These are phyloP conservation scores for Luperina testacea DNA, from an alignment of 2,888 invertebrate genomes.

Conservation along the genomic window DNA sequence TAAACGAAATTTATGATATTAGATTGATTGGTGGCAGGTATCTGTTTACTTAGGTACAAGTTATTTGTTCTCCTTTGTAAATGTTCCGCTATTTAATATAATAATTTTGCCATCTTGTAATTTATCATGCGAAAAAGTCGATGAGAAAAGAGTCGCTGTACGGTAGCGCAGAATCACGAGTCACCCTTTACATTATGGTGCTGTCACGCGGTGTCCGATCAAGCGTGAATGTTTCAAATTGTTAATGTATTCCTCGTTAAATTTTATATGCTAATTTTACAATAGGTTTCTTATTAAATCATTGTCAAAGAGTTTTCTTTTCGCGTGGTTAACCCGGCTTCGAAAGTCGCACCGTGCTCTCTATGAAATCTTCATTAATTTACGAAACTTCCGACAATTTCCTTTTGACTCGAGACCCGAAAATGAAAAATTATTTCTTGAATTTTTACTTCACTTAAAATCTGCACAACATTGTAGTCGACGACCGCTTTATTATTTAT, in stretches of 20 bases:
- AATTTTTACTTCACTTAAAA: slow-evolving; percentile 89
- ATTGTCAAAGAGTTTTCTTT: slow-evolving; percentile 49
- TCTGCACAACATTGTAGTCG: slow-evolving; percentile 89
- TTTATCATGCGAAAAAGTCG: slow-evolving; percentile 69
- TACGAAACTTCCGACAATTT: slow-evolving; percentile 81
- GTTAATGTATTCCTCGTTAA: slow-evolving; percentile 56
- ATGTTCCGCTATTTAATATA: slow-evolving; percentile 48
- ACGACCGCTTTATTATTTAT: slow-evolving; percentile 90
- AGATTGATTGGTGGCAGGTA: slow-evolving; percentile 78
- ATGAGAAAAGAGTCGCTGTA: slow-evolving; percentile 64
- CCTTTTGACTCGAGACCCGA: slow-evolving; percentile 78
- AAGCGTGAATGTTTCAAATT: slow-evolving; percentile 64
- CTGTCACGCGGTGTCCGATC: slow-evolving; percentile 71
- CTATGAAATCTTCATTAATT: slow-evolving; percentile 83
- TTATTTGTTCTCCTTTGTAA: slow-evolving; percentile 52
- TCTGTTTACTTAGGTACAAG: slow-evolving; percentile 61
- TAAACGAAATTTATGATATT: slow-evolving; percentile 84
- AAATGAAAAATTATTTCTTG: slow-evolving; percentile 87
- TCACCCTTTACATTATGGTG: slow-evolving; percentile 76
- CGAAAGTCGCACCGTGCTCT: slow-evolving; percentile 72
- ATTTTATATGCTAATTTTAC: slow-evolving; percentile 55
- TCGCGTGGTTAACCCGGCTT: slow-evolving; percentile 53
- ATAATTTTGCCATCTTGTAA: slow-evolving; percentile 39
- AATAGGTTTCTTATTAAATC: slow-evolving; percentile 50
- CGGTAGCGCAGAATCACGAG: slow-evolving; percentile 70